Conservation (phyloP, 2,888 invertebrate species). For the Hemicrepidius hirtus region DNA sequence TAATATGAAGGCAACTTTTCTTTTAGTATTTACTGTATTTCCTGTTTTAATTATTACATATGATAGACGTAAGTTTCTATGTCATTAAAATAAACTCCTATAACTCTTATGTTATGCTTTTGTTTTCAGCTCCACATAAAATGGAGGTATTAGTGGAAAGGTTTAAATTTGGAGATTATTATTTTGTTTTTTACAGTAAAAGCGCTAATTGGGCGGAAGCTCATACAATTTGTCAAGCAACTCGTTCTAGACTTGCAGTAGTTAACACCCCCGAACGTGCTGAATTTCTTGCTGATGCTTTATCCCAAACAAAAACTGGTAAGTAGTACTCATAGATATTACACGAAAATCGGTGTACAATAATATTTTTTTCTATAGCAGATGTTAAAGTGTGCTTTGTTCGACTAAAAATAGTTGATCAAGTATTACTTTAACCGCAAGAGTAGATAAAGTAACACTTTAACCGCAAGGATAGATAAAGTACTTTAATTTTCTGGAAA, state of each 20-base stretch:
- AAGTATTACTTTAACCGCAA: too few species aligned
- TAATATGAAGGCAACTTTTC: not conserved
- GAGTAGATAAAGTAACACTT: too few species aligned
- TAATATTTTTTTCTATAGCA: too few species aligned
- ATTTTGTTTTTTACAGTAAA: conserved; percentile 19
- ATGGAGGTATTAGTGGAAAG: conserved; percentile 5
- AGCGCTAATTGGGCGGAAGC: conserved; percentile 14
- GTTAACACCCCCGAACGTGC: conserved; percentile 11
- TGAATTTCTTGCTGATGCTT: conserved; percentile 13
- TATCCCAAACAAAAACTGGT: conserved; percentile 16
- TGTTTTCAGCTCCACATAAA: not conserved
- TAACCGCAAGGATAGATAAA: too few species aligned
- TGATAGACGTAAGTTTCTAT: conserved; percentile 9
- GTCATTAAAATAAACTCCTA: not conserved
- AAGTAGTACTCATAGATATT: too few species aligned
- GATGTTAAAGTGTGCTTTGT: too few species aligned
- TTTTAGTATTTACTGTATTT: not conserved
- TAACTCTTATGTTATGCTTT: not conserved
- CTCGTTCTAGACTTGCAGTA: conserved; percentile 13
- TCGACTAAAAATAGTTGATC: too few species aligned
- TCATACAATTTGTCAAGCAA: conserved; percentile 19
- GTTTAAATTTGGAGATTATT: conserved; percentile 21
- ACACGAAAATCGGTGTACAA: too few species aligned
- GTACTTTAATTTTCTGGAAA: too few species aligned
- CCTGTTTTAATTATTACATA: not conserved